Evolutionary conservation across 2,797 vertebrate genomes (phyloP), one percentile per base, ranked within the genome.

Genomic region (Coluber constrictor): DNA sequence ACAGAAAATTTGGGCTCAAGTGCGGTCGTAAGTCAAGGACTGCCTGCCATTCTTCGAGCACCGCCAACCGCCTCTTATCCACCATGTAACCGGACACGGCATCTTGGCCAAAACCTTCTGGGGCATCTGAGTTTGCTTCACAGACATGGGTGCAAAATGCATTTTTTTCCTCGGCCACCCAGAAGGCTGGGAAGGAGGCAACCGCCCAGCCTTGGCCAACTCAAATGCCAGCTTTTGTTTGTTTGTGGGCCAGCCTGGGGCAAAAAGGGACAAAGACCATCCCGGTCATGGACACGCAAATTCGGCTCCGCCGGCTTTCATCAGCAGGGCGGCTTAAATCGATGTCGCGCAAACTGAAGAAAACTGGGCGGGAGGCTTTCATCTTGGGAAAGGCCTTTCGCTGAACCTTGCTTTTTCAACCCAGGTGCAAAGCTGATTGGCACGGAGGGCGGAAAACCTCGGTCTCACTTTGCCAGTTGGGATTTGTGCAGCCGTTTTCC

Each of bases 151-250:
- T 18, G 57, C 54, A 79, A 88, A 88, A 88, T 63, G 56, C 25
- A 29, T 86, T 91, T 83, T 43, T 57, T 88, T 3, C 3, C 5
- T 86, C 47, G 86, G 56, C 92, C 92, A 93, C 92, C 91, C 90
- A 89, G 47, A 56, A 6, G 27, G 66, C 15, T 54, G 20, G 47
- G 37, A 29, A 56, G n/a, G 3, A 47, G 79, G 60, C 51, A 87
- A 57, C 32, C 47, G 25, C 37, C 43, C 18, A 16, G 16, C 25
- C 15, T 20, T 47, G 27, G 92, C 27, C n/a, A 32, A 23, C 47
- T 11, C 47, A 66, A 25, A 37, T 32, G 60, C 61, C 55, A 10
- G 43, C 86, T 16, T 56, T 25, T 61, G 27, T 86, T 87, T 29
- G 60, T 56, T 87, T 56, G 91, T 18, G 66, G 74, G n/a, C 25